Base-by-base conservation (phyloP, 2,113 vertebrate species). In the Salvelinus alpinus region DNA sequence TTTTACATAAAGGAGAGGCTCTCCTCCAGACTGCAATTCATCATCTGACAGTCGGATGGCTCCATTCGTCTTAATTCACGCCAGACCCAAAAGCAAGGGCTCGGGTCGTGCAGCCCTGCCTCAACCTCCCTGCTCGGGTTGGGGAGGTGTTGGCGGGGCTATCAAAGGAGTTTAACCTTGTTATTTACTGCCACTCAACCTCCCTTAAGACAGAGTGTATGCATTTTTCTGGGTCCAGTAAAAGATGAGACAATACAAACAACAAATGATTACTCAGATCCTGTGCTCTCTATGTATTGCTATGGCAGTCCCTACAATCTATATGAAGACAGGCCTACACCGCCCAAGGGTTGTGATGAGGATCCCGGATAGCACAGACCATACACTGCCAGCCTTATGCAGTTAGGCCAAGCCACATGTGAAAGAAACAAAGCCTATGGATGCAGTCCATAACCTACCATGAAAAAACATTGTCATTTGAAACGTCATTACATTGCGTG, bases 1-100 rank as follows among this genome's bases (percentile, higher is more conserved):
- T 89, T 90, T 91, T 91, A 90, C 90, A 94, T 92, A 87, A 90
- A 75, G 77, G 81, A 85, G 80, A 88, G 86, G 74, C 81, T 85
- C 83, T 82, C 78, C 81, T 44, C 80, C 75, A 84, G 84, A 78
- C 84, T 29, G 29, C 82, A 34, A 93, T 94, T 80, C 81, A 91
- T 94, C 92, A 92, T 86, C 78, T 18, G 74, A 77, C 80, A 77
- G 74, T 24, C 73, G 84, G 89, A 90, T 66, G 78, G 86, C 80
- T 79, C 86, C 86, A 88, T 92, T 88, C 79, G 86, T 92, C 88
- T 88, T 90, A 83, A 90, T 89, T 87, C 83, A 78, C 79, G 76
- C 82, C 83, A 81, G 75, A 84, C 79, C 79, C 78, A 81, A 80
- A 79, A 84, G 29, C 11, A 48, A 22, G 78, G 73, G 79, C 77